These are phyloP conservation scores for Plutomurus gul DNA, from an alignment of 1,140 invertebrate species.

Conservation along the genomic window DNA sequence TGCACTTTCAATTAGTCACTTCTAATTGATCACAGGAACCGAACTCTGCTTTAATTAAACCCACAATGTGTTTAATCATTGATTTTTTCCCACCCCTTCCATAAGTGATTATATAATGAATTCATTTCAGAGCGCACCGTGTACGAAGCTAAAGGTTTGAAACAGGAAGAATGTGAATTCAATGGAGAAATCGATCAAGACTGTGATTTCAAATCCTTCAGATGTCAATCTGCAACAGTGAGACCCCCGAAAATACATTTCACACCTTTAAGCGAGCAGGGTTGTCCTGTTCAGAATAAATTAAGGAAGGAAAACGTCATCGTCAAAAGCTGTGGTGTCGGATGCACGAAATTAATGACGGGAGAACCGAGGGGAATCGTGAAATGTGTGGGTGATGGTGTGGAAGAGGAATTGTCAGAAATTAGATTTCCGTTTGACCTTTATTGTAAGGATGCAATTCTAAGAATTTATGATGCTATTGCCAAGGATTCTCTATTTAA, in stretches of 20 bases:
- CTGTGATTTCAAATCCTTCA: neutral
- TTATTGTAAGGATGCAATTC: neutral
- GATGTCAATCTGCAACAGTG: neutral
- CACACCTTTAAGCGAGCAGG: neutral
- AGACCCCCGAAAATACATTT: constrained; percentile 9
- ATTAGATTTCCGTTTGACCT: neutral
- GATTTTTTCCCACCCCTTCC: neutral
- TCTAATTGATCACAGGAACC: neutral
- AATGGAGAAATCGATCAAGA: neutral
- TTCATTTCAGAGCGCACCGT: too few relatives aligned
- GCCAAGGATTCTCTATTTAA: too few relatives aligned
- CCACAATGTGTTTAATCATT: too few relatives aligned
- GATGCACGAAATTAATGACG: neutral
- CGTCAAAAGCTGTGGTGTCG: neutral
- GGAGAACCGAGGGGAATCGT: neutral
- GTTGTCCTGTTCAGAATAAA: neutral
- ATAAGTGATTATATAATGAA: neutral
- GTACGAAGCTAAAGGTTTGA: neutral
- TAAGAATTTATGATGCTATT: too few relatives aligned
- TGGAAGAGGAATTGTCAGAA: neutral
- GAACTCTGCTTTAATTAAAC: too few relatives aligned
- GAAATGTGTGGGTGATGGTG: constrained; percentile 1
- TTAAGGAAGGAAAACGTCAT: neutral
- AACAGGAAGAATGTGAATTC: neutral
- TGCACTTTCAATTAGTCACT: neutral